phyloP scores from a whole-genome alignment of 1,140 invertebrate species.

The Triops cancriformis region DNA sequence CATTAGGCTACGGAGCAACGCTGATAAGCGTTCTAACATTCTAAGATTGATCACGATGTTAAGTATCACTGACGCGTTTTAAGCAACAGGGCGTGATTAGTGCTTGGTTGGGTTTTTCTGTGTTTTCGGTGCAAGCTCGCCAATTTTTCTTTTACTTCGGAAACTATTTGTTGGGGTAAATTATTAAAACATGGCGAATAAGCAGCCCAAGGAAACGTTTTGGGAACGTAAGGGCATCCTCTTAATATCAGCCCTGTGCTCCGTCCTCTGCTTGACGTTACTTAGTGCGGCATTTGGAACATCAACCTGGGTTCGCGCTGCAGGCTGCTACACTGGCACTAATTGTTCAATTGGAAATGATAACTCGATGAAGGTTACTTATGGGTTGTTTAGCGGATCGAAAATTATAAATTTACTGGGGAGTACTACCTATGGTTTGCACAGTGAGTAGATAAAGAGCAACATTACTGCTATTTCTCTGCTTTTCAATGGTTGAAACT shows the following conservation, averaged over 20 bases:
- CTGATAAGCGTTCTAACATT: neutral
- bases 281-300: neutral
- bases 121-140: neutral
- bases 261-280: neutral
- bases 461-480: neutral
- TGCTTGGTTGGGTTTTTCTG: neutral
- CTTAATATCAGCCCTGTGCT: neutral
- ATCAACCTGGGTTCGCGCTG: neutral
- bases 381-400: neutral
- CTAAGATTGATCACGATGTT: neutral
- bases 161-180: neutral
- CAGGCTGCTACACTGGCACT: neutral
- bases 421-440: neutral
- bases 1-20: neutral
- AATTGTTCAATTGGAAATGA: neutral
- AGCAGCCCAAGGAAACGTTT: neutral
- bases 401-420: neutral
- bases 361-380: neutral
- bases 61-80: neutral
- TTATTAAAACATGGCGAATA: neutral
- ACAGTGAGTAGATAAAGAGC: neutral
- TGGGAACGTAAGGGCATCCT: neutral
- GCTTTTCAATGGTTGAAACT: neutral
- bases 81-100: neutral
- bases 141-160: neutral